phyloP scores from a whole-genome alignment of 2,113 vertebrate species.

The Tringa solitaria region DNA sequence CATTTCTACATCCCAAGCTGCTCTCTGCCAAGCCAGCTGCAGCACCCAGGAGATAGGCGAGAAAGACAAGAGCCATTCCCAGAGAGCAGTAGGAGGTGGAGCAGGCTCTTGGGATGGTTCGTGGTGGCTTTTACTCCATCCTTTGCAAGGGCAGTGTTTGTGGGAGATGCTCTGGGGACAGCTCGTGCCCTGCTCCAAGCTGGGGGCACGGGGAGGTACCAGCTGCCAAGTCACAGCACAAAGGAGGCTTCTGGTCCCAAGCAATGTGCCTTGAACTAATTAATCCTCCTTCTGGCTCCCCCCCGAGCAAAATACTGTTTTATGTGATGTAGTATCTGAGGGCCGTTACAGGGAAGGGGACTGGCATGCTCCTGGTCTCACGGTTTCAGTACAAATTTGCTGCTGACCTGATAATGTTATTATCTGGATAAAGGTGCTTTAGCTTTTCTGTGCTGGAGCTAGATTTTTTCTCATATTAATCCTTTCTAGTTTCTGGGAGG shows the following conservation, averaged over 20 bases:
- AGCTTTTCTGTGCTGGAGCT: not conserved
- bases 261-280: not conserved
- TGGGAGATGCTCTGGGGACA: accelerated
- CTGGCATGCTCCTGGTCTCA: not conserved
- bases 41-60: not conserved
- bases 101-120: not conserved
- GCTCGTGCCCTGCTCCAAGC: not conserved
- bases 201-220: not conserved
- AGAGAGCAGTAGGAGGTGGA: not conserved
- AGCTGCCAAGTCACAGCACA: not conserved
- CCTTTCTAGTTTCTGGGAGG: not conserved
- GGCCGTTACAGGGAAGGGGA: not conserved
- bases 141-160: not conserved
- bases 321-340: not conserved
- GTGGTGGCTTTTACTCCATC: not conserved
- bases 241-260: not conserved
- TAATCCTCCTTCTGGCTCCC: not conserved
- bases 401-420: not conserved
- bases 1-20: not conserved
- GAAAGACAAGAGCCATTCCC: not conserved
- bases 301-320: not conserved
- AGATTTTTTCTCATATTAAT: not conserved
- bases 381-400: not conserved
- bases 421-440: not conserved
- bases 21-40: not conserved